Conservation (phyloP, 2,888 invertebrate genomes). For the Hyalella azteca region DNA sequence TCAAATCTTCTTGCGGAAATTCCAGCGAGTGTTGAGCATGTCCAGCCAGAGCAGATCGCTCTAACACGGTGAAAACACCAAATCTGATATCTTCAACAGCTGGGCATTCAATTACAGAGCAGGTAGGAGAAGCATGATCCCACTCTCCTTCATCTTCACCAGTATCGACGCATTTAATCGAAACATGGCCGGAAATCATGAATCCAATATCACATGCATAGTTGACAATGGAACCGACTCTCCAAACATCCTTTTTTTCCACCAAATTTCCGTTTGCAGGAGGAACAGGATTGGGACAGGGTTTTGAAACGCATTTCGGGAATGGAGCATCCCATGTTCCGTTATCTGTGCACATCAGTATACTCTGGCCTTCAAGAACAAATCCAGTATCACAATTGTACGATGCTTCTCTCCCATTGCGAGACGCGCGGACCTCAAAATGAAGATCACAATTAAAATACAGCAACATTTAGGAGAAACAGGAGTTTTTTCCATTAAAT, state of each 20-base stretch:
- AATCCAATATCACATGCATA: slow-evolving; percentile 52
- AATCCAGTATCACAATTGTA: slow-evolving; percentile 51
- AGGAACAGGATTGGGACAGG: slow-evolving; percentile 44
- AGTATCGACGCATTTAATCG: slow-evolving; percentile 58
- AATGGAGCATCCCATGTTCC: slow-evolving; percentile 49
- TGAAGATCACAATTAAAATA: no score
- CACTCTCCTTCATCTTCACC: slow-evolving; percentile 61
- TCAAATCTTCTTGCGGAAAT: slow-evolving; percentile 16
- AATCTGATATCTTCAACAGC: slow-evolving; percentile 16
- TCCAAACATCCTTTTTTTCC: slow-evolving; percentile 45
- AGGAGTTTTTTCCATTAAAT: no score
- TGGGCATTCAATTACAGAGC: slow-evolving; percentile 59
- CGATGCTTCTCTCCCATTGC: slow-evolving; percentile 42
- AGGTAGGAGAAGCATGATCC: slow-evolving; percentile 61
- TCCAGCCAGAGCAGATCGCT: neutral
- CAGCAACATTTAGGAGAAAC: no score
- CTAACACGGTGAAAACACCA: slow-evolving; percentile 47
- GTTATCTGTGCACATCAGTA: slow-evolving; percentile 44
- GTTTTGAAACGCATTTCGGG: slow-evolving; percentile 46
- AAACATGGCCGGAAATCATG: slow-evolving; percentile 21
- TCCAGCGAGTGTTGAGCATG: neutral
- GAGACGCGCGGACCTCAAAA: slow-evolving; percentile 54
- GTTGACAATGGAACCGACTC: slow-evolving; percentile 43
- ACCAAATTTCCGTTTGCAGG: slow-evolving; percentile 42
- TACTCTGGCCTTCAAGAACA: slow-evolving; percentile 46